These are phyloP conservation scores for Drosophila pseudotalamancana DNA, from an alignment of 2,888 invertebrate species.

Conservation along the genomic window DNA sequence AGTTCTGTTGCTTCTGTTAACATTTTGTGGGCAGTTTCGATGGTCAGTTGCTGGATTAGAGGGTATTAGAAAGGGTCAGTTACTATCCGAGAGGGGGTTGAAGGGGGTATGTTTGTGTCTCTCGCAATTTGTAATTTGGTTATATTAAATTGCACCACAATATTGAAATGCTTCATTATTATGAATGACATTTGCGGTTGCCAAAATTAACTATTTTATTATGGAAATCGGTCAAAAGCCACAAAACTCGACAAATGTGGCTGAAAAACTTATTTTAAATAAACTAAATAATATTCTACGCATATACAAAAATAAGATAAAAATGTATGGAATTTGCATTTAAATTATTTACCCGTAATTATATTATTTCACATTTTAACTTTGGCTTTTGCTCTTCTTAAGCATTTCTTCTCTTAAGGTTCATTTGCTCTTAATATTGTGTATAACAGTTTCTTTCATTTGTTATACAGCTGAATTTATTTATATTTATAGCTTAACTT, in stretches of 20 bases:
- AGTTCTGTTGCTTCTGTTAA: slow-evolving; percentile 31
- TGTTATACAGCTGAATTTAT: neutral
- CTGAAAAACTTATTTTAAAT: neutral
- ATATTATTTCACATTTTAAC: neutral
- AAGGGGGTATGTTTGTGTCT: slow-evolving; percentile 3
- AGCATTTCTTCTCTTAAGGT: neutral
- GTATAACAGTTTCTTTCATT: slow-evolving; percentile 33
- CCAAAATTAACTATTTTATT: slow-evolving; percentile 34
- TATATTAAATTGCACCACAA: slow-evolving; percentile 41
- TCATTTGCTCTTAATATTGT: neutral
- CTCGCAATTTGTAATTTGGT: slow-evolving; percentile 59
- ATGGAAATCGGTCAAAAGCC: neutral
- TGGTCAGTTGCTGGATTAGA: neutral
- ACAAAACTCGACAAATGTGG: neutral
- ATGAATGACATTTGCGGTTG: slow-evolving; percentile 22
- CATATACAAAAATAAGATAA: no score
- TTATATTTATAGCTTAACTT: neutral
- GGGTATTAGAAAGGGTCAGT: slow-evolving; percentile 5
- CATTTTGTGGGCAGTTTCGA: slow-evolving; percentile 36
- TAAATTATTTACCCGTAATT: neutral
- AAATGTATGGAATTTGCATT: neutral
- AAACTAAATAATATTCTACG: no score
- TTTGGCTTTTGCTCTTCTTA: neutral
- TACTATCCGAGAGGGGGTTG: neutral
- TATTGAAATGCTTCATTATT: slow-evolving; percentile 29